Conservation (phyloP, 2,113 vertebrate genomes). For the Romanogobio albipinnatus region DNA sequence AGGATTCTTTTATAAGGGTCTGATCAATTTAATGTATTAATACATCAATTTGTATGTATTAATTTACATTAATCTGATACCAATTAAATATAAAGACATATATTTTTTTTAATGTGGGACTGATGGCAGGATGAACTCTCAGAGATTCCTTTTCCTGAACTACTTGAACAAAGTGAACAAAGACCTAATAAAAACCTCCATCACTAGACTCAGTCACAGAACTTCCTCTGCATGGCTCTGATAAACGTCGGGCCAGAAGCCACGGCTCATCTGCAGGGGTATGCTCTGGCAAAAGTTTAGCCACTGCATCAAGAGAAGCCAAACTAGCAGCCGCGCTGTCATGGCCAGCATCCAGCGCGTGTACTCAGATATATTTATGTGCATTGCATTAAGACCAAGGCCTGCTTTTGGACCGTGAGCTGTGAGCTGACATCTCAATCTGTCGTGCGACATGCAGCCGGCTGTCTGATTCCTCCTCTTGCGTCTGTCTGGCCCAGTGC, state of each 20-base stretch:
- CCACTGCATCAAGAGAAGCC: conserved; percentile 47
- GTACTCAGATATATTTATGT: conserved; percentile 58
- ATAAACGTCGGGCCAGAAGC: conserved; percentile 46
- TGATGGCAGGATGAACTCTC: too few relatives aligned
- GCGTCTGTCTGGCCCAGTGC: conserved; percentile 51
- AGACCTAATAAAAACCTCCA: conserved; percentile 35
- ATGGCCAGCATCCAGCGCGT: conserved; percentile 48
- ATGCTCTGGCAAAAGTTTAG: conserved; percentile 50
- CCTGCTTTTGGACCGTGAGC: conserved; percentile 41
- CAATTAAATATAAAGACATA: not conserved
- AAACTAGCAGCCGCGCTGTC: conserved; percentile 40
- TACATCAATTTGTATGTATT: too few relatives aligned
- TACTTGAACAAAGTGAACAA: conserved; percentile 13
- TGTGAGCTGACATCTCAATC: conserved; percentile 59
- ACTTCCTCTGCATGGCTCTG: conserved; percentile 40
- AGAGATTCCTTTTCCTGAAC: not conserved
- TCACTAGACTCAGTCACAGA: conserved; percentile 34
- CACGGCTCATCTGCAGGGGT: conserved; percentile 51
- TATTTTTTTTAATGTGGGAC: too few relatives aligned
- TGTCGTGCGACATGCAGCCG: conserved; percentile 54
- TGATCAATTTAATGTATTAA: too few relatives aligned
- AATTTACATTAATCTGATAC: too few relatives aligned
- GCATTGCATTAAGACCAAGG: conserved; percentile 49
- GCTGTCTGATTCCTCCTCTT: conserved; percentile 52
- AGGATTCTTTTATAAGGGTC: too few relatives aligned